These are phyloP conservation scores for Meloidogyne chitwoodi DNA, from an alignment of 1,140 invertebrate species.

Conservation along the genomic window DNA sequence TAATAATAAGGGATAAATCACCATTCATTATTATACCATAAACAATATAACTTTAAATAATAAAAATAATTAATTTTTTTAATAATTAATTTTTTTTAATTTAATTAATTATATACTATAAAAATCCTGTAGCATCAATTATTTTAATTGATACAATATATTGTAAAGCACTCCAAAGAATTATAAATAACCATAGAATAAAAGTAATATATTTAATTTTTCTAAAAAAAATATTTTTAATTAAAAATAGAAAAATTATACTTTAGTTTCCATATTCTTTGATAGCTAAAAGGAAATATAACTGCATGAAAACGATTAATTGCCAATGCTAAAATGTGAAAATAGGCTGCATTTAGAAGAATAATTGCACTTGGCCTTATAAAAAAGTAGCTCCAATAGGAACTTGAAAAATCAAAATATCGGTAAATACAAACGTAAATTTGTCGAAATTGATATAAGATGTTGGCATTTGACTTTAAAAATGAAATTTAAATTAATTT, in stretches of 20 bases:
- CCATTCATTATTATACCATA: neutral
- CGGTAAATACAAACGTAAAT: neutral
- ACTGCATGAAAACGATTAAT: no score
- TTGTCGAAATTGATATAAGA: neutral
- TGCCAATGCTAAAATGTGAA: no score
- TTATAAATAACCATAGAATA: neutral
- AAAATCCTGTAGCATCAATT: neutral
- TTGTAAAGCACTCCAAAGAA: neutral
- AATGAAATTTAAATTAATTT: no score
- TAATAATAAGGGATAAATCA: neutral
- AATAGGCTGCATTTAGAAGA: no score
- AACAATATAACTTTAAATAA: neutral
- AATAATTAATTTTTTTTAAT: no score
- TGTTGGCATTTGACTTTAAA: neutral
- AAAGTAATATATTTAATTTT: neutral
- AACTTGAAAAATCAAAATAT: neutral
- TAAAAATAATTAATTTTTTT: neutral
- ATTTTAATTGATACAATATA: neutral
- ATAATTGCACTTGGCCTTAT: no score
- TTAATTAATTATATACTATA: neutral
- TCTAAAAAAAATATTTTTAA: neutral
- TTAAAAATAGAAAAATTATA: no score
- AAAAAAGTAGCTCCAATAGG: no score
- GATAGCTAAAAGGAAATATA: no score
- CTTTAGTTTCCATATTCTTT: no score